phyloP scores from a whole-genome alignment of 2,113 vertebrate species.

The Ceyx melanurus region DNA sequence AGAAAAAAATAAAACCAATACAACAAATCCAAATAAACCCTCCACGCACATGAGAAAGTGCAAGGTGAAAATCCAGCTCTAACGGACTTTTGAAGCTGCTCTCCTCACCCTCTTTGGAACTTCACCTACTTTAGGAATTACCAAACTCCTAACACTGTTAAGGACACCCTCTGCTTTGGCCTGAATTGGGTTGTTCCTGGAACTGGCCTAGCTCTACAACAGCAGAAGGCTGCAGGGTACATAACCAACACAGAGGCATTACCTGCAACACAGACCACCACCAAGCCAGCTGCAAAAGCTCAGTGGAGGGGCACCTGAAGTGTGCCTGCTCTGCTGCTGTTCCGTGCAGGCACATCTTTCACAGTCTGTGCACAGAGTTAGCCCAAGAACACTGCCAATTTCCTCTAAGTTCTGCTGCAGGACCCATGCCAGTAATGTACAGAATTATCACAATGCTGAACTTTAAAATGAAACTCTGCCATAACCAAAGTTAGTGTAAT shows the following conservation, averaged over 20 bases:
- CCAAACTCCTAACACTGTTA: not conserved
- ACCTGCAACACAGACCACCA: not conserved
- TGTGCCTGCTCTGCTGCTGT: not conserved
- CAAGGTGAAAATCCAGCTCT: not conserved
- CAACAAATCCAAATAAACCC: not conserved
- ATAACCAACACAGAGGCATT: accelerated
- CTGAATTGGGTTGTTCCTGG: not conserved
- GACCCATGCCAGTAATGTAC: not conserved
- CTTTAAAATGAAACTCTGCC: not conserved
- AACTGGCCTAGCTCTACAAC: not conserved
- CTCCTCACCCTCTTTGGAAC: not conserved
- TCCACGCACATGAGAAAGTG: not conserved
- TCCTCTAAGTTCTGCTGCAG: not conserved
- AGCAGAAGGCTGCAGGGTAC: not conserved
- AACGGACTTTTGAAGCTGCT: not conserved
- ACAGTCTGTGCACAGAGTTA: not conserved
- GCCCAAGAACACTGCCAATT: not conserved
- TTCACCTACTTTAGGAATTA: not conserved
- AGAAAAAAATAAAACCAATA: not conserved
- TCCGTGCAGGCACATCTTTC: not conserved
- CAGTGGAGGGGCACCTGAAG: not conserved
- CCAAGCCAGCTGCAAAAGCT: not conserved
- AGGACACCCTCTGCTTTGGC: not conserved
- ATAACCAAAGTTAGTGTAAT: not conserved
- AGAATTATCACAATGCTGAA: not conserved